Base-by-base conservation (phyloP, 2,113 vertebrate species). In the Oreotrochilus melanogaster region DNA sequence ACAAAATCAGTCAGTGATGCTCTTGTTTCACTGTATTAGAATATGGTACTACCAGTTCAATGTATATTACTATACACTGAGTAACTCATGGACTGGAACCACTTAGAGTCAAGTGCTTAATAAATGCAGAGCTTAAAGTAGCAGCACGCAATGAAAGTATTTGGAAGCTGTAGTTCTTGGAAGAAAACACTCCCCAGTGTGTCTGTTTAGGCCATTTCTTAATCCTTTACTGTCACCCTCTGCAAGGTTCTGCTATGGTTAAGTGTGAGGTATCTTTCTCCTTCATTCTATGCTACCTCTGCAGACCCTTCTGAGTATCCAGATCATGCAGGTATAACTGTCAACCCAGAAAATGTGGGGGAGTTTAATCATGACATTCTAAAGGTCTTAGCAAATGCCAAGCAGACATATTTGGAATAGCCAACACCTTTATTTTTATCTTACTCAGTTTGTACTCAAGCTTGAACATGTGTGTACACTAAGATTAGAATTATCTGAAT, bases 371-470 rank as follows among this genome's bases (percentile, higher is more conserved):
- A 78, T 83, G 84, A 57, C 88, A 86, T 94, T 83, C 87, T 92
- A 30, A 88, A 78, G 31, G 61, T 80, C 91, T 96, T 93, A 93
- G 71, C 89, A 95, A 74, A 92, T 90, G 81, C 57, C 76, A 79
- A 88, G 37, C 62, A 93, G 67, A 42, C 93, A 74, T 93, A 85
- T 58, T 93, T 43, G 17, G 96, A 88, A 93, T 96, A 78, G 73
- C 72, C 50, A 86, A 47, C 75, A 90, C 50, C 58, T 93, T 95
- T 97, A 97, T 97, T 97, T 97, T 96, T 97, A 94, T 96, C 94
- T 87, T 70, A 57, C 42, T 88, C 14, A 18, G 42, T 95, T 89
- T 88, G 67, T 93, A 85, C 93, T 94, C 95, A 96, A 92, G 93
- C 33, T 86, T 81, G 88, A 92, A 94, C 95, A 96, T 90, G 72